Base-by-base conservation (phyloP, 2,888 invertebrate species). In the Heliconius hortense region DNA sequence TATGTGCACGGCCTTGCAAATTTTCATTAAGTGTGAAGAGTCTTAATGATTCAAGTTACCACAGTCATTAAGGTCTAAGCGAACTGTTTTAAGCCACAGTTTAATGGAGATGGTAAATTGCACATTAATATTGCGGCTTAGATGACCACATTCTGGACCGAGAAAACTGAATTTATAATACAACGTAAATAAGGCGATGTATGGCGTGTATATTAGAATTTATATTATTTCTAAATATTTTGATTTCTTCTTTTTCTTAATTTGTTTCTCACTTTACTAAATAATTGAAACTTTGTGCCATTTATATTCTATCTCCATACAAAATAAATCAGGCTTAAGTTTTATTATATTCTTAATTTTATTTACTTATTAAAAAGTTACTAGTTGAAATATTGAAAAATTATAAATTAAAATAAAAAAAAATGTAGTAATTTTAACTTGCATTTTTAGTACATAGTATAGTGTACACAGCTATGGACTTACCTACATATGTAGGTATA, bases 31-130 rank as follows among this genome's bases (percentile, higher is more conserved):
- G 85, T 88, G 84, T 86, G 86, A 85, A 85, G 82, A 82, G 83
- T 82, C 84, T 88, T 90, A 89, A 90, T 90, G 88, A 88, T 86
- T 87, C 85, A 89, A 91, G 89, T 91, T 90, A 82, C 85, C 84
- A 83, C 89, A 90, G 90, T 90, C 86, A 89, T 88, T 89, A 88
- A 86, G 86, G 85, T 83, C 84, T 82, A 81, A 81, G 87, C 85
- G 87, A 89, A 89, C 88, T 88, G 87, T 89, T 89, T 85, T 83
- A 86, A 84, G 86, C 84, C 83, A 81, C 86, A 86, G 85, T 89
- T 89, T 88, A 90, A 89, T 90, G 87, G 87, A 85, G 83, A 85
- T 81, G 84, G 86, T 87, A 87, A 88, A 89, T 89, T 88, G 84
- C 84, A 86, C 88, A 89, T 88, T 89, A 89, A 90, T 89, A 88